A percentile compares a stretch with the other conserved stretches of the same genome.
Evolutionary conservation across 2,888 invertebrate genomes (phyloP).

Genomic region (Lasioglossum marginatum): DNA sequence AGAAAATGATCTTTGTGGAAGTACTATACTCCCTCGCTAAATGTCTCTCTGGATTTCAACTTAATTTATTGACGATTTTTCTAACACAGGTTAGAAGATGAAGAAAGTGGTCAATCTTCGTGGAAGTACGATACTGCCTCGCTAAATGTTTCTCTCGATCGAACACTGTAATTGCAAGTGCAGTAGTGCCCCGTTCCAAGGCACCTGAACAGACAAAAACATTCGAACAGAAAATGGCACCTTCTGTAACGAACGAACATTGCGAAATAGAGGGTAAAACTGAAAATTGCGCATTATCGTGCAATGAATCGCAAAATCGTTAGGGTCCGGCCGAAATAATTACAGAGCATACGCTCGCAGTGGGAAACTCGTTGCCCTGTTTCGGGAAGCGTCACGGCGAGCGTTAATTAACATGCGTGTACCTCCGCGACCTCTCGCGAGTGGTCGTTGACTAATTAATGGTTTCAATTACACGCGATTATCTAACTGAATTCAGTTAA

Average conservation of each 20-base stretch:
- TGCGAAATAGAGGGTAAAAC: background rate
- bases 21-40: background rate
- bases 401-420: background rate
- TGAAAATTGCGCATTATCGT: background rate
- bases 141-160: background rate
- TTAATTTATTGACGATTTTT: no score
- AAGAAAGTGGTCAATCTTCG: background rate
- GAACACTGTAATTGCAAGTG: background rate
- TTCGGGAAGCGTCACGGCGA: background rate
- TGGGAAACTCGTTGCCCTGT: background rate
- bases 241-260: background rate
- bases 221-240: background rate
- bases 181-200: no score
- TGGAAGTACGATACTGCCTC: background rate
- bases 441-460: conserved; percentile 28
- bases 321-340: background rate
- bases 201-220: no score
- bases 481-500: conserved; percentile 19
- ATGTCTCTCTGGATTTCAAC: background rate
- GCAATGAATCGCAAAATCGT: background rate
- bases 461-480: conserved; percentile 27
- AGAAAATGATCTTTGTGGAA: background rate
- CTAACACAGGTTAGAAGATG: fast-evolving
- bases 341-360: background rate
- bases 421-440: background rate